Evolutionary conservation across 2,113 vertebrate species (phyloP).

Genomic region (Prunella himalayana): DNA sequence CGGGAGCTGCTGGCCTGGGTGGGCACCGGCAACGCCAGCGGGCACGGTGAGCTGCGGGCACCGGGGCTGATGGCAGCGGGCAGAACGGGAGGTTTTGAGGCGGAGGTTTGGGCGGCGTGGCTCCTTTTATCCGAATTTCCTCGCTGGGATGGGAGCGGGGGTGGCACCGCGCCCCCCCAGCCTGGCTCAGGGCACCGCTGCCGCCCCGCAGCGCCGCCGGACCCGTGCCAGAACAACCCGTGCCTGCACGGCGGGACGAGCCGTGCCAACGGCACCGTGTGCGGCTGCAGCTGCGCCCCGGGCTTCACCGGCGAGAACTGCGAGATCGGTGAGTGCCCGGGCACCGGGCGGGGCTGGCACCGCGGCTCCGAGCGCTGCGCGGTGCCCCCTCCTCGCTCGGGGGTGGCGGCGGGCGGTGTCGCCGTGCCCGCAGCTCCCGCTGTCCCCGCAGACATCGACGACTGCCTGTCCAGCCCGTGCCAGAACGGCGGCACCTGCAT

Average conservation of each 20-base stretch:
- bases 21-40: neutral
- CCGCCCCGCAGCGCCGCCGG: conserved; percentile 61
- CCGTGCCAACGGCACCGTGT: conserved; percentile 79
- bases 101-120: accelerated
- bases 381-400: accelerated
- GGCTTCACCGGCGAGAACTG: conserved; percentile 95
- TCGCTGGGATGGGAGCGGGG: accelerated
- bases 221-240: conserved; percentile 89
- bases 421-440: accelerated
- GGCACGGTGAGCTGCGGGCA: conserved; percentile 17
- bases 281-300: conserved; percentile 86
- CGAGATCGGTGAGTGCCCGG: conserved; percentile 84
- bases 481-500: conserved; percentile 95
- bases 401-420: neutral
- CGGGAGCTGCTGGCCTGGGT: neutral
- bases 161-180: accelerated
- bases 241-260: conserved; percentile 93
- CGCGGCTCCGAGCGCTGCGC: neutral
- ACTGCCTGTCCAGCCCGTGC: conserved; percentile 79
- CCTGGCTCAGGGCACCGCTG: neutral
- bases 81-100: accelerated
- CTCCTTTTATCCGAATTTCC: neutral
- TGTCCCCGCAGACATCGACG: conserved; percentile 69
- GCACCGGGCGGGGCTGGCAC: neutral
- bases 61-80: neutral